These are phyloP conservation scores for Agrilus cyanescens DNA, from an alignment of 2,888 invertebrate species.

Conservation along the genomic window DNA sequence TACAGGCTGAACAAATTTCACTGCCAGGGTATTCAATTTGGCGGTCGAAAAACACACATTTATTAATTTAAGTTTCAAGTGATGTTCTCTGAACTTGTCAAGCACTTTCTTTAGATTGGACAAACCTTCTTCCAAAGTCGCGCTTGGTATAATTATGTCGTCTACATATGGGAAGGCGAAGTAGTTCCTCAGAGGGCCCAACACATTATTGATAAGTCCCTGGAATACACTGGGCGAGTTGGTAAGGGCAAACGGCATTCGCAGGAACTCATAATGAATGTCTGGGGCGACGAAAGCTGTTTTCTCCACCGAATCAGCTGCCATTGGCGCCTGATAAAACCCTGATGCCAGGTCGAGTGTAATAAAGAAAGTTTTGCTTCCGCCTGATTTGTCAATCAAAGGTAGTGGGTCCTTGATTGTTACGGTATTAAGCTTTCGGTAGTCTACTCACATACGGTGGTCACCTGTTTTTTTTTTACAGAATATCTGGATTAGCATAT, in stretches of 20 bases:
- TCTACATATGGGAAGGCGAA: conserved; percentile 9
- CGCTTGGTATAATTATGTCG: conserved; percentile 11
- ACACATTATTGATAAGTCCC: conserved; percentile 3
- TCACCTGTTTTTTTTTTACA: too few species aligned
- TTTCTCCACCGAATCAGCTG: conserved; percentile 16
- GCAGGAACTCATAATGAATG: conserved; percentile 20
- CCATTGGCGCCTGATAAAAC: conserved; percentile 20
- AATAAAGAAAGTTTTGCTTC: too few species aligned
- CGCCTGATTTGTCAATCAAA: too few species aligned
- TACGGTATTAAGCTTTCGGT: too few species aligned
- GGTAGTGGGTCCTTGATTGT: too few species aligned
- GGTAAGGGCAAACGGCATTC: conserved; percentile 22
- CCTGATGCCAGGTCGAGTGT: conserved; percentile 19
- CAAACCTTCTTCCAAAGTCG: conserved; percentile 7
- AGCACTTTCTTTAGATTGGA: conserved; percentile 8
- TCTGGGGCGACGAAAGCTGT: too few species aligned
- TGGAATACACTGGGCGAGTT: conserved; percentile 24
- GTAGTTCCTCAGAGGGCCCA: conserved; percentile 9
- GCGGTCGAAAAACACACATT: conserved; percentile 14
- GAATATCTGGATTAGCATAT: too few species aligned
- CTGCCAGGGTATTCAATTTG: conserved; percentile 14
- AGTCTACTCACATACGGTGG: too few species aligned
- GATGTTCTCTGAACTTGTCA: conserved; percentile 6
- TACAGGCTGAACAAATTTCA: conserved; percentile 14
- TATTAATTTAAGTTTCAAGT: conserved; percentile 13